Conservation (phyloP, 2,888 invertebrate genomes). For the Clitarchus hookeri region DNA sequence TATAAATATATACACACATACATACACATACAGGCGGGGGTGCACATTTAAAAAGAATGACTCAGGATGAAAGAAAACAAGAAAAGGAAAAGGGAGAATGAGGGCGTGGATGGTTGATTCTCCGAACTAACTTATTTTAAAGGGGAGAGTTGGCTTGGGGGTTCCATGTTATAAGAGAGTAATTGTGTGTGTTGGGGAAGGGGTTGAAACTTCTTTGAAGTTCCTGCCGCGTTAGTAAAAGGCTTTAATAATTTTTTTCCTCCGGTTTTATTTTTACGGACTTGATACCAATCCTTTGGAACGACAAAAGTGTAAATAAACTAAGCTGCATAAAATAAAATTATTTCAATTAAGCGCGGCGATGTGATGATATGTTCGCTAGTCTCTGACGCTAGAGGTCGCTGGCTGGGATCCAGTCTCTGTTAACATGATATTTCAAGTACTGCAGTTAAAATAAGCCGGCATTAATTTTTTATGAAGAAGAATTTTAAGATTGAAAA, state of each 20-base stretch:
- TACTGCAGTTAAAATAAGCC: too few relatives aligned
- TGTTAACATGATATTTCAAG: too few relatives aligned
- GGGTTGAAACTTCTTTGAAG: background rate
- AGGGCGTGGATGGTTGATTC: background rate
- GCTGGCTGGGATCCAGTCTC: too few relatives aligned
- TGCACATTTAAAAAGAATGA: conserved; percentile 7
- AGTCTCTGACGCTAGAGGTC: too few relatives aligned
- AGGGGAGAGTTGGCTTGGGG: background rate
- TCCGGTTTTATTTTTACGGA: background rate
- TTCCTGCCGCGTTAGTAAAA: background rate
- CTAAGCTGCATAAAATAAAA: too few relatives aligned
- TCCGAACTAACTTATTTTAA: conserved; percentile 9
- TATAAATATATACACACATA: too few relatives aligned
- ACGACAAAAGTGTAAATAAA: too few relatives aligned
- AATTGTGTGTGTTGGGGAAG: background rate
- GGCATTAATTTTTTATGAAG: too few relatives aligned
- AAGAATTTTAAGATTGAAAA: too few relatives aligned
- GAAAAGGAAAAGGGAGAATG: background rate
- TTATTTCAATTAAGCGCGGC: too few relatives aligned
- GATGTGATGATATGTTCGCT: too few relatives aligned
- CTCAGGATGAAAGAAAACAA: background rate
- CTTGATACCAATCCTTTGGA: background rate
- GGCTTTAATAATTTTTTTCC: background rate
- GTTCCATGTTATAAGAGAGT: background rate
- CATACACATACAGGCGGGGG: background rate